phyloP scores from a whole-genome alignment of 2,113 vertebrate species.

The Sclerurus mexicanus region DNA sequence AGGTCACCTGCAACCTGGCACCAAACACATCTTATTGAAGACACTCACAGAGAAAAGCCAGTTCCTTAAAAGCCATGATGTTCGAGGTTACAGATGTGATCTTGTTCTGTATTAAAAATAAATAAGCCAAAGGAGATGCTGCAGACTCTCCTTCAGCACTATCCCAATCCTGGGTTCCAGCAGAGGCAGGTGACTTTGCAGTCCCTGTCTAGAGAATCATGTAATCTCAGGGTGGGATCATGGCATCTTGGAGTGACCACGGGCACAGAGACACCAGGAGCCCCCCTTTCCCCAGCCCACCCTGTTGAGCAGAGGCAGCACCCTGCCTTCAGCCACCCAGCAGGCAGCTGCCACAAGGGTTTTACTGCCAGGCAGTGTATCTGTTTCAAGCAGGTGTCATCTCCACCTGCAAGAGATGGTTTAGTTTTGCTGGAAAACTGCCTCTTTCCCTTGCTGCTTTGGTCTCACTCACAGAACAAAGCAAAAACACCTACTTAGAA shows the following conservation, averaged over 20 bases:
- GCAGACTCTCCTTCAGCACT: not conserved
- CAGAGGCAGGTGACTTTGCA: not conserved
- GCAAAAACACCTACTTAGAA: not conserved
- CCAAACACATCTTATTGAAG: not conserved
- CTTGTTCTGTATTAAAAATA: not conserved
- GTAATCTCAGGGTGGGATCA: not conserved
- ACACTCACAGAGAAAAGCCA: not conserved
- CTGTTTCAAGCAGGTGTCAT: not conserved
- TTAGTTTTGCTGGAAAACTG: not conserved
- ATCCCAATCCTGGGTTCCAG: not conserved
- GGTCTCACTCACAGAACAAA: not conserved
- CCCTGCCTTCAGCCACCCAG: accelerated
- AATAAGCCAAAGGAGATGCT: not conserved
- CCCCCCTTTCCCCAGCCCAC: not conserved
- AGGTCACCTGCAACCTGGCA: not conserved
- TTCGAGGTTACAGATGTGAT: accelerated
- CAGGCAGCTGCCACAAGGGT: accelerated
- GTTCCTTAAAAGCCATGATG: not conserved
- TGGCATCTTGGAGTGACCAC: not conserved
- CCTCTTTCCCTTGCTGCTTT: not conserved
- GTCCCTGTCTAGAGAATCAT: not conserved
- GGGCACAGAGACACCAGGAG: accelerated
- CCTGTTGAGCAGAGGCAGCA: accelerated
- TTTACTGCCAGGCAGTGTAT: accelerated
- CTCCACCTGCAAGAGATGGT: accelerated